phyloP scores from a whole-genome alignment of 2,113 vertebrate genomes.

The Syrrhaptes paradoxus region DNA sequence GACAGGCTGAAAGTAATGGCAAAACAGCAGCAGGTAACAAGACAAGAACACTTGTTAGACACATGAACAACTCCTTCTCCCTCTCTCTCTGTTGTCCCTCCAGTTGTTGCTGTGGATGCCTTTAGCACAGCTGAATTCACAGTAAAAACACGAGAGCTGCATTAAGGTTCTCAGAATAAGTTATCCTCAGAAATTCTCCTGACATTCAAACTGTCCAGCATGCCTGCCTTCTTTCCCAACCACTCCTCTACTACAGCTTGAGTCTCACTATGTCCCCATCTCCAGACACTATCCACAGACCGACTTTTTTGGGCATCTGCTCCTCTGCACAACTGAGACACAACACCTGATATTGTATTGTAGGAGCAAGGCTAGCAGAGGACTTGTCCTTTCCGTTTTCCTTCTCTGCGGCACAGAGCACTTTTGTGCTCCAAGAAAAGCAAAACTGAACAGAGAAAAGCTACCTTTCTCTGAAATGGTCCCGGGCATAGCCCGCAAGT shows the following conservation, averaged over 20 bases:
- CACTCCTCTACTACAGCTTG: background rate
- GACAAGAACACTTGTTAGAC: background rate
- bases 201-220: background rate
- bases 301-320: background rate
- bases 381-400: background rate
- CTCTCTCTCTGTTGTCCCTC: background rate
- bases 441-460: background rate
- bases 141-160: background rate
- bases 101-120: background rate
- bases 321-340: background rate
- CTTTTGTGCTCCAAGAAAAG: background rate
- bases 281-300: background rate
- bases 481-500: rapidly evolving
- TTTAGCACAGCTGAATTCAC: rapidly evolving
- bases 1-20: background rate
- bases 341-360: rapidly evolving
- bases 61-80: background rate
- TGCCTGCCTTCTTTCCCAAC: background rate
- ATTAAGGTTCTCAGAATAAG: background rate
- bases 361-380: background rate
- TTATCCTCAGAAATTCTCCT: background rate
- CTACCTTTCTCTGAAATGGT: background rate
- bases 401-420: background rate
- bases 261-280: background rate
- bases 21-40: rapidly evolving